phyloP scores from a whole-genome alignment of 2,797 vertebrate genomes.

The Karalla daura region DNA sequence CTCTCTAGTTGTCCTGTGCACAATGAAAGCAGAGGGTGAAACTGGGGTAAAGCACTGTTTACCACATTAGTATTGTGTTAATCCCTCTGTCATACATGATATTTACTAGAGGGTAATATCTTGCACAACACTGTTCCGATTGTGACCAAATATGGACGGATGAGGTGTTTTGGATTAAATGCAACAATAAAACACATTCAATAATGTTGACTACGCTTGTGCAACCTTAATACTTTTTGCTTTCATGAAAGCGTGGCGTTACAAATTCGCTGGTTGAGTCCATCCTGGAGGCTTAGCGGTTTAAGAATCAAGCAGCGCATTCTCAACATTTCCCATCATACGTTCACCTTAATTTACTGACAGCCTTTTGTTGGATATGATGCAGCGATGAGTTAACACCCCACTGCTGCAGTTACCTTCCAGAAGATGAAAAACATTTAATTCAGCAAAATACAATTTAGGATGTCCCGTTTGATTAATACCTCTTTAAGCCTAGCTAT shows the following conservation, averaged over 20 bases:
- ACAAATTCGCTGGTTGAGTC: neutral
- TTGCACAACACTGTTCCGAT: neutral
- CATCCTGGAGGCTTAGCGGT: neutral
- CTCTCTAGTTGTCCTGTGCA: neutral
- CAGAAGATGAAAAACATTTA: slow-evolving; percentile 1
- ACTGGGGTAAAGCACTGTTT: neutral
- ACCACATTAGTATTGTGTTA: neutral
- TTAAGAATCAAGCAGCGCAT: neutral
- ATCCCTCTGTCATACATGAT: neutral
- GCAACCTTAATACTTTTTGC: neutral
- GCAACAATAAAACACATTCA: neutral
- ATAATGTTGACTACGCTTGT: neutral
- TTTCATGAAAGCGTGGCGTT: neutral
- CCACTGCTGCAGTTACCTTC: neutral
- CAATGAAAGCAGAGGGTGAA: neutral
- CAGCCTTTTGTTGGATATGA: neutral
- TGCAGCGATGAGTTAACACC: neutral
- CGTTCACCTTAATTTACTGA: neutral
- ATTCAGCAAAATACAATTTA: neutral
- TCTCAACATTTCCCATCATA: neutral
- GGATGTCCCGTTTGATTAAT: too few relatives aligned
- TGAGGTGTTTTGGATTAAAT: neutral
- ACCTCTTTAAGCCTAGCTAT: neutral
- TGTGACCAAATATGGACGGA: neutral
- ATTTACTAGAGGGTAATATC: neutral